Conservation (phyloP, 2,888 invertebrate genomes). For the Frankliniella intonsa region DNA sequence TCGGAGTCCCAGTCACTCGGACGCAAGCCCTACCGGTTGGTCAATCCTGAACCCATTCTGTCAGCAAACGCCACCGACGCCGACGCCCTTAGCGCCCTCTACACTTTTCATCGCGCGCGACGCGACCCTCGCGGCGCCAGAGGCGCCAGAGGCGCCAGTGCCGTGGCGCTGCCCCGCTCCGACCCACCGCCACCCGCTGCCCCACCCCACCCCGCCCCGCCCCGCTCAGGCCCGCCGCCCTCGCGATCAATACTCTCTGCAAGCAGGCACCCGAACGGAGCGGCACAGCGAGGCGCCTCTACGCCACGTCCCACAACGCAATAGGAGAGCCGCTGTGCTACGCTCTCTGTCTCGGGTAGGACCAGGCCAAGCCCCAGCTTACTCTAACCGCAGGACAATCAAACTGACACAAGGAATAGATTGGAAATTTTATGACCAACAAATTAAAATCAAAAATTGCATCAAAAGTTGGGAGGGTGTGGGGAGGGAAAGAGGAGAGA, state of each 20-base stretch:
- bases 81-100: no score
- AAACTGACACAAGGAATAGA: no score
- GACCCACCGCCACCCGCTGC: neutral
- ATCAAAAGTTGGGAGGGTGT: neutral
- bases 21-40: no score
- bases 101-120: neutral
- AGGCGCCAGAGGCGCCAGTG: neutral
- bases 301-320: neutral
- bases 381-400: no score
- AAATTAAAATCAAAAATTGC: no score
- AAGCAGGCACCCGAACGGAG: neutral
- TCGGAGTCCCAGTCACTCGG: no score
- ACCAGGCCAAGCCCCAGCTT: neutral
- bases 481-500: neutral
- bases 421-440: no score
- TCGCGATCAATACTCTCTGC: slow-evolving; percentile 1
- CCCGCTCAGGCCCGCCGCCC: neutral
- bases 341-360: neutral
- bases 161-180: neutral
- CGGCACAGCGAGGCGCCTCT: neutral
- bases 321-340: neutral
- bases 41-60: no score
- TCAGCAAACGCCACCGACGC: no score
- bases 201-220: neutral
- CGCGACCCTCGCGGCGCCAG: neutral